Evolutionary conservation across 1,140 invertebrate genomes (phyloP).

Genomic region (Vanessa atalanta): DNA sequence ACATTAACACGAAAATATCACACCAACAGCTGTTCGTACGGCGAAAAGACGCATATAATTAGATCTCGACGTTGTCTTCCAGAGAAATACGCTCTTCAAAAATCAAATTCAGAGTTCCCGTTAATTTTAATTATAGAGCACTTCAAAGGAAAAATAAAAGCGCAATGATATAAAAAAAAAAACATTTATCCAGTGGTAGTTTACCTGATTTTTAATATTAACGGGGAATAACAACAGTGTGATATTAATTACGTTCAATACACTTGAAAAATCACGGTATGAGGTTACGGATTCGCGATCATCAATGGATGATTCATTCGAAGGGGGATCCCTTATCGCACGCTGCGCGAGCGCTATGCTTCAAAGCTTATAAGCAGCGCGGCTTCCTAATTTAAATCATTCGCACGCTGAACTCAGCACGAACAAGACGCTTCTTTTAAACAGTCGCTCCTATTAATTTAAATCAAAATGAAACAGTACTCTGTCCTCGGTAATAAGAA

Average conservation of each 20-base stretch:
- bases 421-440: slow-evolving; percentile 35
- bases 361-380: slow-evolving; percentile 49
- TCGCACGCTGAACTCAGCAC: slow-evolving; percentile 41
- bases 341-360: slow-evolving; percentile 39
- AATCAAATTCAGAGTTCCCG: too few species aligned
- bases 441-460: slow-evolving; percentile 16
- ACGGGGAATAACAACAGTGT: slow-evolving; percentile 48
- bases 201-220: slow-evolving; percentile 6
- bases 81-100: too few species aligned
- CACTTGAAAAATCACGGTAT: slow-evolving; percentile 18
- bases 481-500: slow-evolving; percentile 73
- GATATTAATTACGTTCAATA: slow-evolving; percentile 11
- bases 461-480: slow-evolving; percentile 70
- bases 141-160: too few species aligned
- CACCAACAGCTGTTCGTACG: too few species aligned
- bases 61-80: too few species aligned
- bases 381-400: slow-evolving; percentile 58
- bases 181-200: not conserved
- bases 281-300: slow-evolving; percentile 16
- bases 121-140: too few species aligned
- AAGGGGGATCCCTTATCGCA: slow-evolving; percentile 62
- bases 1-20: too few species aligned
- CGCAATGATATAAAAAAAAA: too few species aligned
- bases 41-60: too few species aligned
- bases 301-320: slow-evolving; percentile 65